Conservation (phyloP, 1,140 invertebrate species). For the Hirudo medicinalis region DNA sequence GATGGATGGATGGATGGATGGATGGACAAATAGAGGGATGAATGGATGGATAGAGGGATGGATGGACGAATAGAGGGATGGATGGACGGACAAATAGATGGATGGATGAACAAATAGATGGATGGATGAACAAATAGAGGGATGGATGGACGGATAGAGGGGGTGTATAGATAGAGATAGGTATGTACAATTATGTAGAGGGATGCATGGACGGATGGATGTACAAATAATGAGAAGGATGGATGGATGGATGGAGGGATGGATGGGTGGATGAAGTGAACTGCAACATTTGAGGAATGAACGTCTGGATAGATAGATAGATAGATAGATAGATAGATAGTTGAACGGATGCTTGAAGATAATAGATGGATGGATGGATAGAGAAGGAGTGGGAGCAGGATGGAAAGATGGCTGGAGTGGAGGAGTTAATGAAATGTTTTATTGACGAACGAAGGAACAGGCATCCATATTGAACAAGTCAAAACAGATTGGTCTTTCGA, state of each 20-base stretch:
- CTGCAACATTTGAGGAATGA: constrained; percentile 18
- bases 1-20: neutral
- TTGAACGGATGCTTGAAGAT: constrained; percentile 4
- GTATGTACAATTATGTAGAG: too few species aligned
- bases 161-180: constrained; percentile 15
- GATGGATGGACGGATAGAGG: constrained; percentile 30
- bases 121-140: constrained; percentile 3
- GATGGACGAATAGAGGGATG: neutral
- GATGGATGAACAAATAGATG: neutral
- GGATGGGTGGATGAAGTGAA: constrained; percentile 31
- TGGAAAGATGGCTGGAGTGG: neutral
- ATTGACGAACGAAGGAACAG: neutral
- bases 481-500: too few species aligned
- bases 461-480: too few species aligned
- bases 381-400: neutral
- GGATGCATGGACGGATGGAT: constrained; percentile 33
- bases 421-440: neutral
- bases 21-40: neutral
- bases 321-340: constrained; percentile 2
- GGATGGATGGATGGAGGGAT: constrained; percentile 27
- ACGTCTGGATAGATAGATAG: constrained; percentile 6
- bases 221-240: too few species aligned
- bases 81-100: neutral
- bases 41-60: neutral
- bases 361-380: neutral